A percentile compares a stretch with the other conserved stretches of the same genome.
These are phyloP conservation scores for Xiphophorus couchianus DNA, from an alignment of 2,113 vertebrate species.

Conservation along the genomic window DNA sequence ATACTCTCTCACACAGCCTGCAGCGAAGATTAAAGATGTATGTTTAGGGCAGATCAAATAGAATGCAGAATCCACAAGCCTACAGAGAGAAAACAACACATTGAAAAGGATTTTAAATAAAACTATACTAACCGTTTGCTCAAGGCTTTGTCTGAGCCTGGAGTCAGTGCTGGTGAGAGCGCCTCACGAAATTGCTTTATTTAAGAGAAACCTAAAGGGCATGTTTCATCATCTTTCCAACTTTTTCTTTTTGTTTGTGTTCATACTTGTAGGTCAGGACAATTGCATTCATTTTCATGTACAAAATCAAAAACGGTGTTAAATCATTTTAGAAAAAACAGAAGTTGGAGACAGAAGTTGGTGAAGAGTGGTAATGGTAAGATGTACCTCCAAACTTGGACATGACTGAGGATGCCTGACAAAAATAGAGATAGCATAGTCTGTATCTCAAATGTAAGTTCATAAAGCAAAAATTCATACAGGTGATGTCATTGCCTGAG, in stretches of 20 bases:
- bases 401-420: too few relatives aligned
- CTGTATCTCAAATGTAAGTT: too few relatives aligned
- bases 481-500: background rate
- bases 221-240: background rate
- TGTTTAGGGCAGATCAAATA: constrained; percentile 78
- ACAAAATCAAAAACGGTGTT: background rate
- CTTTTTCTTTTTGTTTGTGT: background rate
- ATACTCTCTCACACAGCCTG: constrained; percentile 63
- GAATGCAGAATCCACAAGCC: constrained; percentile 72
- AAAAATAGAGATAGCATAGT: too few relatives aligned
- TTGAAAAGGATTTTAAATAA: constrained; percentile 68
- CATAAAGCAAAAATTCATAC: too few relatives aligned
- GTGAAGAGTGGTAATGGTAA: background rate
- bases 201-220: constrained; percentile 51
- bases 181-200: constrained; percentile 68
- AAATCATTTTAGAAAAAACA: background rate
- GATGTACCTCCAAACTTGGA: too few relatives aligned
- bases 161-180: constrained; percentile 60
- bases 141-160: constrained; percentile 63
- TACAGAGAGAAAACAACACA: constrained; percentile 62
- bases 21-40: constrained; percentile 79
- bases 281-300: background rate
- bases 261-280: background rate
- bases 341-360: background rate
- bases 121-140: constrained; percentile 56